Base-by-base conservation (phyloP, 2,888 invertebrate species). In the Tinea pellionella region DNA sequence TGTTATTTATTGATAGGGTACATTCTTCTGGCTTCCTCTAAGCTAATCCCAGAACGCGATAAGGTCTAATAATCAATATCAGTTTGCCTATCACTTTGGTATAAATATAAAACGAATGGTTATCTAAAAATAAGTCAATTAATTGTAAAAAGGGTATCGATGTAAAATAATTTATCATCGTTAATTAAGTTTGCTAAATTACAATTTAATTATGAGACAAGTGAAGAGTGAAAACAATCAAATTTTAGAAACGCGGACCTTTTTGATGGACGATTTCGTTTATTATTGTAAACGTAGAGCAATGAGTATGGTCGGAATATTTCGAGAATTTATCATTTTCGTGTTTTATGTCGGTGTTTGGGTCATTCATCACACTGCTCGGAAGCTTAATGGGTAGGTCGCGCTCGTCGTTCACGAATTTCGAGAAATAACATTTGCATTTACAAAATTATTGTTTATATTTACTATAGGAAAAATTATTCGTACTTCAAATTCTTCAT, bases 241-340 rank as follows among this genome's bases (percentile, higher is more conserved):
- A 47, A 47, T 47, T 47, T n/a, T 47, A 47, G 47, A 47, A 47
- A 47, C 16, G 47, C 15, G 15, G 47, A 16, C 47, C 2, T 15
- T 37, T 37, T 47, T 47, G 47, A 47, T 47, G 47, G 9, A 47
- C 47, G 47, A 47, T 47, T 47, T 47, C 47, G 16, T 47, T 53
- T 24, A 53, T 53, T 24, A 53, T 24, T 24, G 47, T 47, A 53
- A 18, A 53, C 53, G 53, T 24, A 53, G 24, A 53, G 53, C 53
- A 18, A 24, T 24, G 53, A 53, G 53, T 53, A 7, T 53, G 53
- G 53, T 53, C 24, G 53, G 47, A 18, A 53, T 53, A 53, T 53
- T 53, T 53, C 7, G 11, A 65, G 65, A 74, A 75, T 75, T 75
- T 70, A 74, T 75, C 74, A 74, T 69, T 69, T 71, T 70, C 68